A percentile compares a stretch with the other conserved stretches of the same genome.
These are phyloP conservation scores for Pantala flavescens DNA, from an alignment of 1,140 invertebrate genomes.

Conservation along the genomic window DNA sequence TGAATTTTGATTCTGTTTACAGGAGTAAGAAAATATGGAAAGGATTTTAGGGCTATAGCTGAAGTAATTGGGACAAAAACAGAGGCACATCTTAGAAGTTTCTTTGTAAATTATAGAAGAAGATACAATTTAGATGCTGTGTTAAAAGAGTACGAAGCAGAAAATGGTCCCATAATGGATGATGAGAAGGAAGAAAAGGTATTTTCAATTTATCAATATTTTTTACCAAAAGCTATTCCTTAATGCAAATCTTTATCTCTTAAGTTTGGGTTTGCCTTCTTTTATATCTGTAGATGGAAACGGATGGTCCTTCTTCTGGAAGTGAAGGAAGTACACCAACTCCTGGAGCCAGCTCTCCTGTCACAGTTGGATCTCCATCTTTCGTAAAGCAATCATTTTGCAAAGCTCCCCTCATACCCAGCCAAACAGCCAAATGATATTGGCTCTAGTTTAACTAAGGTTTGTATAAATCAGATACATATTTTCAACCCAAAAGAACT, in stretches of 20 bases:
- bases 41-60: conserved; percentile 90
- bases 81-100: conserved; percentile 79
- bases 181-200: conserved; percentile 44
- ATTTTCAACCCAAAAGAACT: too few relatives aligned
- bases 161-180: conserved; percentile 47
- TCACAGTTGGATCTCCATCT: neutral
- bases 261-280: too few relatives aligned
- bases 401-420: neutral
- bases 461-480: too few relatives aligned
- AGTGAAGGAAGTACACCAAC: conserved; percentile 15
- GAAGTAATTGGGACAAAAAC: conserved; percentile 92
- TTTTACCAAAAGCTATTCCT: too few relatives aligned
- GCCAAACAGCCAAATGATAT: conserved; percentile 1
- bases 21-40: conserved; percentile 84
- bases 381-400: neutral
- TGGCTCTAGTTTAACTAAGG: neutral
- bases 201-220: conserved; percentile 13
- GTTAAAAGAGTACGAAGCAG: conserved; percentile 75
- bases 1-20: conserved; percentile 13
- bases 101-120: conserved; percentile 81
- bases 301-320: conserved; percentile 14
- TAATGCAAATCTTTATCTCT: too few relatives aligned
- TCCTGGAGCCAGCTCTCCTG: conserved; percentile 3
- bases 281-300: conserved; percentile 11
- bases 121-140: conserved; percentile 85